Evolutionary conservation across 92 coral and sea anemone species (phyloP), one percentile per base, ranked within the genome.

Genomic region (Blastomussa wellsi): DNA sequence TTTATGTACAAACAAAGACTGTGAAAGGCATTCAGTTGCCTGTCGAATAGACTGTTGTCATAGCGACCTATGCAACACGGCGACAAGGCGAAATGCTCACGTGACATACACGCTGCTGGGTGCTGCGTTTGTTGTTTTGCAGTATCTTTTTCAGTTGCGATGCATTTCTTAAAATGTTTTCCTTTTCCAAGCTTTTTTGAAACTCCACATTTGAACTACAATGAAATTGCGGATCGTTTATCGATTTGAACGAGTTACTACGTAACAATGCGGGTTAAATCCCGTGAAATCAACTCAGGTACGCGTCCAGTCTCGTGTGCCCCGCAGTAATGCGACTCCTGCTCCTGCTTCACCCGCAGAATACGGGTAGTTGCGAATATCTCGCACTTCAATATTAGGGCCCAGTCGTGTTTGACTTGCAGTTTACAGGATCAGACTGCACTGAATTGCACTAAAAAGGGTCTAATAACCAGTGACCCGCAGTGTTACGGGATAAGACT

Each of bases 11-110:
- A 1, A 51, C 79, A 39, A 38, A 35, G 70, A 72, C 70, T 82
- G 86, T 78, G 0, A 32, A n/a, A 70, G 17, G 26, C 24, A 33
- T 16, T 19, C 55, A 11, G 52, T 0, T 13, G 28, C 7, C 2
- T 82, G 86, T 5, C 69, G 7, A 17, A 6, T 36, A n/a, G n/a
- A 82, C 19, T 82, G 86, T 82, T 82, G 86, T 19, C 86, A 82
- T 82, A n/a, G 35, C 29, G 86, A 82, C 86, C 29, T 71, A 17
- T 82, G 86, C 38, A 82, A 82, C 67, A 35, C 37, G 13, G 78
- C 78, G 14, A 33, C 72, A 3, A 26, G 37, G 53, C 75, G 29
- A 70, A 38, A 28, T 11, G 70, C 48, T 70, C 26, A 70, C 44
- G 16, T 55, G 48, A 42, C 44, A 26, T 29, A 17, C 38, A 42